Evolutionary conservation across 2,888 invertebrate genomes (phyloP), one percentile per base, ranked within the genome.

Genomic region (Luffia ferchaultella): DNA sequence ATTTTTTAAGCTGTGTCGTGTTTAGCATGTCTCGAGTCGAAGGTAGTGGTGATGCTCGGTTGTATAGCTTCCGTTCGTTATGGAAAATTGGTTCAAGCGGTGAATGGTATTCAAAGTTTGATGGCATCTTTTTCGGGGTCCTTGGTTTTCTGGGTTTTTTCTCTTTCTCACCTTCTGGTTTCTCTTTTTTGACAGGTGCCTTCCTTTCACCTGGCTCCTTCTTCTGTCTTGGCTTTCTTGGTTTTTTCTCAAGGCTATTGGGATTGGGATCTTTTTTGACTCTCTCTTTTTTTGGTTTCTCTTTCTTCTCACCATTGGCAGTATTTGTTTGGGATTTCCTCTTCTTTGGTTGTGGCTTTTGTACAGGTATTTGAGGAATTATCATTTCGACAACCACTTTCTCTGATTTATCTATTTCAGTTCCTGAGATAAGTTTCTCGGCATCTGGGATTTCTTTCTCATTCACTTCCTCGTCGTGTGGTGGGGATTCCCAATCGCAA

Each of bases 401-500:
- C 12, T 7, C 30, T 30, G 30, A 7, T 7, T 3, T 3, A 7
- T 30, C 30, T 7, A 3, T 44, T 30, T 18, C 18, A 7, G 44
- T n/a, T 17, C 42, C 18, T 42, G 15, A 20, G 2, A 1, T 7
- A n/a, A 20, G 12, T 49, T 7, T 19, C 9, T 16, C 15, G 17
- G 19, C 2, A 16, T 19, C 30, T 12, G 20, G 43, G 19, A 20
- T 18, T 15, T 18, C 43, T 18, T 45, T 12, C 20, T 48, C 18
- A 41, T 46, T 44, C 19, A 3, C n/a, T 1, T 17, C 45, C 5
- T n/a, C 41, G 20, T 45, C 57, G 50, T 76, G 74, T 1, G 75
- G 73, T 2, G 75, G 76, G 0, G 80, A 75, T 1, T 79, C 74
- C 75, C 77, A 82, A 50, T 66, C 73, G 1, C 76, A 73, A 1